Evolutionary conservation across 1,140 invertebrate species (phyloP), one percentile per base, ranked within the genome.

Genomic region (Drosophila nikananu): DNA sequence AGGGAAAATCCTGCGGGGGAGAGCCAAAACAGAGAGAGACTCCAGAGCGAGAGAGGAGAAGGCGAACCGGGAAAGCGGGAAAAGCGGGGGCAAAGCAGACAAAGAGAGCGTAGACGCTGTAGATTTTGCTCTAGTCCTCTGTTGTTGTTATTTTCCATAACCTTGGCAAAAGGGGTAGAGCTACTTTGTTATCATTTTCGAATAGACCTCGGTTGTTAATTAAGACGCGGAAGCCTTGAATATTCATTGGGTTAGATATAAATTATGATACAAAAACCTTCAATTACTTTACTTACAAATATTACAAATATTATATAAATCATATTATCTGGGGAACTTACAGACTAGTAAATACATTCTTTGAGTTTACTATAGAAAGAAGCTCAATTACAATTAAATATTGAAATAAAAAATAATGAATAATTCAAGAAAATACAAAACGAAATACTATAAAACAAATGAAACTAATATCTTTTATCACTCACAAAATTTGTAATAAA

Each of bases 1-100:
- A 74, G 75, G 83, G 78, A 89, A 89, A 89, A 90, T 84, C 63
- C 81, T 78, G 80, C 63, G 71, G 80, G 77, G 58, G 77, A 79
- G 57, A 77, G 13, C 30, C 25, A 62, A 27, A 74, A 27, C 41
- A 39, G 37, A 80, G 77, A 66, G 52, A 58, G 52, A 65, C 19
- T 35, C 4, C 46, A 44, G 13, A 74, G 12, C 41, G 21, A 62
- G 57, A 58, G 62, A 23, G 25, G 21, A 46, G 62, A 67, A 57
- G 23, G 13, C 19, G 9, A 12, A 51, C 27, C 13, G 58, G 63
- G 39, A 65, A 65, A 44, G 60, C 57, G 57, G 63, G 39, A 62
- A 65, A 61, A 41, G 37, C 15, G 37, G 48, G 49, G 30, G 32
- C 17, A 19, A 57, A 57, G 39, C 35, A 55, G 73, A 59, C 44